Evolutionary conservation across 2,113 vertebrate species (phyloP), one percentile per base, ranked within the genome.

Genomic region (Dromas ardeola): DNA sequence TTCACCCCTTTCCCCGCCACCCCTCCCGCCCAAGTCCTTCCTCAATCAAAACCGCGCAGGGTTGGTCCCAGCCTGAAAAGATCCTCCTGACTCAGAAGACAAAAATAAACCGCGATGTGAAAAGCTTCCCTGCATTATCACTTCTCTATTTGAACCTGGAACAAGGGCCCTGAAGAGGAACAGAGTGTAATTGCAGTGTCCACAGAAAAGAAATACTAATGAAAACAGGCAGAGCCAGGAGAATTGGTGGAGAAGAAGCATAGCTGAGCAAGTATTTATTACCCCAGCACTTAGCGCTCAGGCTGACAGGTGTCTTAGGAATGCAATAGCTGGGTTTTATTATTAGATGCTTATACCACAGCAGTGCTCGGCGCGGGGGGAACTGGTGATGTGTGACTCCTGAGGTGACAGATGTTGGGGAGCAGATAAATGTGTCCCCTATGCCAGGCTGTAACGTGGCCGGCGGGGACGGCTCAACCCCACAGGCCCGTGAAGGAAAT

Each of bases 121-220:
- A 97, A 95, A 91, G 84, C 94, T 95, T 97, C 86, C 84, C 71
- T 88, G 81, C 86, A 76, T 94, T 96, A 92, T 89, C 94, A 65
- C 78, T 95, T 90, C 84, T 95, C 93, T 73, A 69, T 87, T 80
- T 88, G 94, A 96, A 95, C 89, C 74, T 93, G 86, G 84, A 95
- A 94, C 84, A 95, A 93, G 91, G 94, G 88, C 91, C 74, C 89
- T 97, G 95, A 94, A 96, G 96, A 97, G 93, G 97, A 95, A 95
- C 97, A 95, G 94, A 91, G 32, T 62, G 93, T 97, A 95, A 97
- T 92, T 97, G 95, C 94, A 93, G 66, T 95, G 96, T 95, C 93
- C 97, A 94, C 91, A 95, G 84, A 95, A 95, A 95, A 95, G 69
- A 86, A 95, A 92, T 53, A 66, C 82, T 96, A 92, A 96, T 95